A percentile compares a stretch with the other conserved stretches of the same genome.
Evolutionary conservation across 2,113 vertebrate genomes (phyloP).

Genomic region (Archilochus colubris): DNA sequence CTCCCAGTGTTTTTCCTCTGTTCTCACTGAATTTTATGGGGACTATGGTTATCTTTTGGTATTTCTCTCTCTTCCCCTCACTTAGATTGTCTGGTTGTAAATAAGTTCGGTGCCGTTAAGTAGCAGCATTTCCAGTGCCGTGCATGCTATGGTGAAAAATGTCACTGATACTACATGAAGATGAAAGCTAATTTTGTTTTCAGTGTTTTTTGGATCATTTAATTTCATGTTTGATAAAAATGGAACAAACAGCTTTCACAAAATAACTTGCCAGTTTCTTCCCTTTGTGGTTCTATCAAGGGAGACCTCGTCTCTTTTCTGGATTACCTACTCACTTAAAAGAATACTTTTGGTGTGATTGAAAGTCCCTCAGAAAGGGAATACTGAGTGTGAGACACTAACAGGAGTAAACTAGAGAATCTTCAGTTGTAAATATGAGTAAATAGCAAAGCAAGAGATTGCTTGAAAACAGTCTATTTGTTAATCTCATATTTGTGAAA

Average conservation of each 20-base stretch:
- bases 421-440: background rate
- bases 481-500: background rate
- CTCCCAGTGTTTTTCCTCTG: background rate
- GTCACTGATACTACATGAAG: background rate
- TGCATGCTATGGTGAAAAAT: constrained; percentile 3
- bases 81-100: background rate
- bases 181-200: constrained; percentile 40
- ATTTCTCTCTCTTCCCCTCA: background rate
- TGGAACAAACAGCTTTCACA: constrained; percentile 38
- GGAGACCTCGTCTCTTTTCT: background rate
- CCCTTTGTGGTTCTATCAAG: background rate
- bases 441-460: background rate
- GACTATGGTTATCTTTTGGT: background rate
- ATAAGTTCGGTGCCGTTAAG: background rate
- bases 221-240: background rate
- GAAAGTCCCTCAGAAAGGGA: background rate
- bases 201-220: background rate
- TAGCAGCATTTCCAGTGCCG: background rate
- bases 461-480: background rate
- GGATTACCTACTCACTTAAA: background rate
- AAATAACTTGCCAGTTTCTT: background rate
- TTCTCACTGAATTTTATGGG: background rate
- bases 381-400: background rate
- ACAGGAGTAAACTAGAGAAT: background rate
- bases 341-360: background rate